These are phyloP conservation scores for Liopterus haemorrhoidalis DNA, from an alignment of 2,888 invertebrate genomes.

Conservation along the genomic window DNA sequence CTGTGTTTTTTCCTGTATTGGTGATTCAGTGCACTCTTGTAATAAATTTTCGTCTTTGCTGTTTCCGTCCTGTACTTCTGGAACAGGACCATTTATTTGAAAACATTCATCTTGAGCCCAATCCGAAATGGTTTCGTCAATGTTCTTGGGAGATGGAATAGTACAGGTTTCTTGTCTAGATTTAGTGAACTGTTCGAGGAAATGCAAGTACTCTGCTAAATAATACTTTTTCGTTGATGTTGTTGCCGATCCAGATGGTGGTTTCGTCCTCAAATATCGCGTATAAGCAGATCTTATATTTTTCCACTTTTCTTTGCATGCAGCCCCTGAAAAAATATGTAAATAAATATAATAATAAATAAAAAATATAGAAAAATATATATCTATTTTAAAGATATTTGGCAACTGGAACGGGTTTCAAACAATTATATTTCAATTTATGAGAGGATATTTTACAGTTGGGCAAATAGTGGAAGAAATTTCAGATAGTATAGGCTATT, in stretches of 20 bases:
- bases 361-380: no score
- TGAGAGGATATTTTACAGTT: constrained; percentile 18
- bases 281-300: constrained; percentile 11
- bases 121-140: constrained; percentile 12
- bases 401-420: constrained; percentile 18
- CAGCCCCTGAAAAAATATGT: constrained; percentile 14
- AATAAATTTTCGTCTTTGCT: no score
- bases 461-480: constrained; percentile 19
- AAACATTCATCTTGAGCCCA: constrained; percentile 11
- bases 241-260: constrained; percentile 5
- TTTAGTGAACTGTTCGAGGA: constrained; percentile 18
- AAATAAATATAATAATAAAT: no score
- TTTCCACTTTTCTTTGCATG: constrained; percentile 22
- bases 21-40: no score
- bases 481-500: no score
- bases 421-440: constrained; percentile 16
- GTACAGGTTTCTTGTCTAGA: constrained; percentile 14
- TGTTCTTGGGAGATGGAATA: constrained; percentile 12
- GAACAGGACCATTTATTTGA: constrained; percentile 10
- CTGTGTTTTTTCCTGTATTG: no score
- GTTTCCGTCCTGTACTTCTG: constrained; percentile 8
- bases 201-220: constrained; percentile 18
- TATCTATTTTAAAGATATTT: constrained; percentile 17
- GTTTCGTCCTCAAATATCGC: constrained; percentile 11
- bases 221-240: constrained; percentile 14